These are phyloP conservation scores for Tadarida brasiliensis DNA, from an alignment of 2,797 vertebrate genomes.

Conservation along the genomic window DNA sequence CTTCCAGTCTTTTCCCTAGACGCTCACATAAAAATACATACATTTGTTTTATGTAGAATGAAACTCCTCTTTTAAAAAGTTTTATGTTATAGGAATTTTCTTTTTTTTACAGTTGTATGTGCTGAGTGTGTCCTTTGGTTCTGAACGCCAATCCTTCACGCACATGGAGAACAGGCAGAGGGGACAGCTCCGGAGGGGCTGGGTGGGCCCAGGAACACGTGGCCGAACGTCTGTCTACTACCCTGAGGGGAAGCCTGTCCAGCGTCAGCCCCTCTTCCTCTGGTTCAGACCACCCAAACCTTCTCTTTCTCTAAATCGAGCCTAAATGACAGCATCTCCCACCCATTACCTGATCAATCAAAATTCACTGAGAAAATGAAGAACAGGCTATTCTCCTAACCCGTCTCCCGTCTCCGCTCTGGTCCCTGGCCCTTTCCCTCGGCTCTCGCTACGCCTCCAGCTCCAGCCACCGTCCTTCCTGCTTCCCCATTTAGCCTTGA, in stretches of 20 bases:
- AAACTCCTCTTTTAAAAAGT: not conserved
- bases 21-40: not conserved
- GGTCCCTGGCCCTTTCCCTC: not conserved
- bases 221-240: rapidly evolving
- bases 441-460: not conserved
- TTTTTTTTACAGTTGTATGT: not conserved
- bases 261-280: not conserved
- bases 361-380: not conserved
- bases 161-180: not conserved
- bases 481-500: conserved; percentile 1
- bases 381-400: not conserved
- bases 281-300: not conserved
- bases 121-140: not conserved
- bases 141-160: not conserved
- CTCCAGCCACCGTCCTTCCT: not conserved
- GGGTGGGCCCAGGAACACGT: not conserved
- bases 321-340: not conserved
- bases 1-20: not conserved
- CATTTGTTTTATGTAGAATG: not conserved
- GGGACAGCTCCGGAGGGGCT: not conserved
- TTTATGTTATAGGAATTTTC: not conserved
- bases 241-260: not conserved
- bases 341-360: not conserved
- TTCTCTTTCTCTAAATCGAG: not conserved
- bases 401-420: not conserved